phyloP scores from a whole-genome alignment of 2,797 vertebrate species.

The Iguana delicatissima region DNA sequence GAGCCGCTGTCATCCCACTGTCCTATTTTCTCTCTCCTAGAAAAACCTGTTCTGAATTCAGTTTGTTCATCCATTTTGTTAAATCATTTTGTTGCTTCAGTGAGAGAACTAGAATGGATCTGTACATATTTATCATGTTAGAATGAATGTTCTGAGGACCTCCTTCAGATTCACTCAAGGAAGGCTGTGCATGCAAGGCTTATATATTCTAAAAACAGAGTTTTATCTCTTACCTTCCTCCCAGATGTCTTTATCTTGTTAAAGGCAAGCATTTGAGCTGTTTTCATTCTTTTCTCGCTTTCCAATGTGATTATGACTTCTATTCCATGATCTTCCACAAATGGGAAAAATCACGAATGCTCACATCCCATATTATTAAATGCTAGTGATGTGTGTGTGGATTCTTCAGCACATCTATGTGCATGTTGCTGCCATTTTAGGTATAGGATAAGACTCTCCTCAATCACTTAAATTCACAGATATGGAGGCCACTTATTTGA shows the following conservation, averaged over 20 bases:
- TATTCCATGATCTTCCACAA: too few species aligned
- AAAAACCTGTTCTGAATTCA: background rate
- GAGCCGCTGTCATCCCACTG: background rate
- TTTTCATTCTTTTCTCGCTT: background rate
- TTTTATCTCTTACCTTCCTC: background rate
- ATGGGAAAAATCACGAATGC: too few species aligned
- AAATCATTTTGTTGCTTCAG: background rate
- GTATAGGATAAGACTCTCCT: too few species aligned
- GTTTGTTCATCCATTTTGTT: constrained; percentile 13
- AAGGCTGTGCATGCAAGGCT: background rate
- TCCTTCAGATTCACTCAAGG: background rate
- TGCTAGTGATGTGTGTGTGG: too few species aligned
- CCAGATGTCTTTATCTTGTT: background rate
- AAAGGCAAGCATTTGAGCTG: background rate
- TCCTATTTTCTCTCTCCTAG: background rate
- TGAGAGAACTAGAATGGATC: background rate
- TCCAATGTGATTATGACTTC: too few species aligned
- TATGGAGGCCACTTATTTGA: too few species aligned
- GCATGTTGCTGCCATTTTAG: too few species aligned
- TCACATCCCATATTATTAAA: too few species aligned
- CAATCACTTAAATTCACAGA: too few species aligned
- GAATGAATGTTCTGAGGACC: background rate
- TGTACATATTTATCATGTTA: background rate
- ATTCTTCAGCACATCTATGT: too few species aligned
- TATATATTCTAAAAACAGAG: background rate